Conservation (phyloP, 2,113 vertebrate genomes). For the Marmota monax region DNA sequence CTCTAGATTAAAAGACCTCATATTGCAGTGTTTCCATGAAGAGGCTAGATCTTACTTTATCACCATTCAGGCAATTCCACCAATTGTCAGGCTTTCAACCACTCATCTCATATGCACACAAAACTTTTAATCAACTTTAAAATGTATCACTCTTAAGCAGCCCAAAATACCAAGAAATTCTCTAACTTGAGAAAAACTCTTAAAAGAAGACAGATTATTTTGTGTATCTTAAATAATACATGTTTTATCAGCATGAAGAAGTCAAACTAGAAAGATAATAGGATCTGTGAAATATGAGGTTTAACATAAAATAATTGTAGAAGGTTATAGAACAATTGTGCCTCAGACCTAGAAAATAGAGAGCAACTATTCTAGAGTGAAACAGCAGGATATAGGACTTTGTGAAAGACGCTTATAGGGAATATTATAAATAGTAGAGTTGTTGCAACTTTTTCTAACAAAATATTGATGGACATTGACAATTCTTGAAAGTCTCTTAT, state of each 20-base stretch:
- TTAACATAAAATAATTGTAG: not conserved
- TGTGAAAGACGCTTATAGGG: not conserved
- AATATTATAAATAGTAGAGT: not conserved
- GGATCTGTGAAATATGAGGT: not conserved
- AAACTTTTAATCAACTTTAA: not conserved
- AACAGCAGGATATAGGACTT: not conserved
- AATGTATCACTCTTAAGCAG: not conserved
- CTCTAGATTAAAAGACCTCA: not conserved
- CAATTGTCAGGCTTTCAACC: not conserved
- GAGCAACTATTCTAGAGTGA: not conserved
- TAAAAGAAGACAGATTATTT: not conserved
- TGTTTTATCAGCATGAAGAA: not conserved
- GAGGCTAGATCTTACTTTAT: not conserved
- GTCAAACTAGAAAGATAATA: not conserved
- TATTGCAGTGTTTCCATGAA: not conserved
- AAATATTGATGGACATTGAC: not conserved
- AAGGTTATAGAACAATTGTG: not conserved
- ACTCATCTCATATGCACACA: not conserved
- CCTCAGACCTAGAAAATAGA: not conserved
- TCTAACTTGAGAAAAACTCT: not conserved
- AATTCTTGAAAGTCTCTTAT: not conserved
- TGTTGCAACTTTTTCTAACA: slow-evolving; percentile 38
- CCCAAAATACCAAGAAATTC: slow-evolving; percentile 24
- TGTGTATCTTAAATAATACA: not conserved
- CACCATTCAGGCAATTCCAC: not conserved